Percentiles rank a stretch among this genome's conserved stretches.
Conservation (phyloP, 2,888 invertebrate species). For the Hyalella azteca region DNA sequence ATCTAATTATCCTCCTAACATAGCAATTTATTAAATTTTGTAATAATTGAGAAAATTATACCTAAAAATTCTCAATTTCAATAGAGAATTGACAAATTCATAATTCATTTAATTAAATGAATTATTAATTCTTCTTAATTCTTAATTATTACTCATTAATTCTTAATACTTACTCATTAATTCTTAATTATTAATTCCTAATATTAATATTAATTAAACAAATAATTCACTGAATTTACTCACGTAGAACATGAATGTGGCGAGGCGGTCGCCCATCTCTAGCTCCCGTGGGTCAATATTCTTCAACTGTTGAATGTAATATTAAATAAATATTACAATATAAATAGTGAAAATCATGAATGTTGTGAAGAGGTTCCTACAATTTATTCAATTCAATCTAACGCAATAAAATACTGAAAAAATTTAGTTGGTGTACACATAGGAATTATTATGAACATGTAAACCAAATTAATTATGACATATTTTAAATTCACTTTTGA, state of each 20-base stretch:
- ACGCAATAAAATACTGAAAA: no score
- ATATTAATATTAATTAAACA: neutral
- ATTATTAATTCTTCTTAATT: neutral
- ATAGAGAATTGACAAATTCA: neutral
- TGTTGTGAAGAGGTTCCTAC: no score
- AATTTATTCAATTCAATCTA: no score
- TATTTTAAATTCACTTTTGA: no score
- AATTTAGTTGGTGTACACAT: no score
- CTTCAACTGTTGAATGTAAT: constrained; percentile 16
- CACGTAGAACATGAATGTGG: constrained; percentile 59
- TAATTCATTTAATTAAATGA: neutral
- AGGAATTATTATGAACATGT: no score
- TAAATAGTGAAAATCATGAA: no score
- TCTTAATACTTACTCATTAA: neutral
- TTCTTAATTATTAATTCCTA: neutral
- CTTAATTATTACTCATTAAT: neutral
- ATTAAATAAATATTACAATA: no score
- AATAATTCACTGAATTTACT: constrained; percentile 44
- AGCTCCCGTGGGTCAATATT: constrained; percentile 50
- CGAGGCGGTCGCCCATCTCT: constrained; percentile 58
- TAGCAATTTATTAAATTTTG: no score
- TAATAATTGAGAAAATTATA: neutral
- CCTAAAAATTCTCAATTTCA: neutral
- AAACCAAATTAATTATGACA: no score
- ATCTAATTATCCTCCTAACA: no score